These are phyloP conservation scores for Aethes cnicana DNA, from an alignment of 2,888 invertebrate genomes.

Conservation along the genomic window DNA sequence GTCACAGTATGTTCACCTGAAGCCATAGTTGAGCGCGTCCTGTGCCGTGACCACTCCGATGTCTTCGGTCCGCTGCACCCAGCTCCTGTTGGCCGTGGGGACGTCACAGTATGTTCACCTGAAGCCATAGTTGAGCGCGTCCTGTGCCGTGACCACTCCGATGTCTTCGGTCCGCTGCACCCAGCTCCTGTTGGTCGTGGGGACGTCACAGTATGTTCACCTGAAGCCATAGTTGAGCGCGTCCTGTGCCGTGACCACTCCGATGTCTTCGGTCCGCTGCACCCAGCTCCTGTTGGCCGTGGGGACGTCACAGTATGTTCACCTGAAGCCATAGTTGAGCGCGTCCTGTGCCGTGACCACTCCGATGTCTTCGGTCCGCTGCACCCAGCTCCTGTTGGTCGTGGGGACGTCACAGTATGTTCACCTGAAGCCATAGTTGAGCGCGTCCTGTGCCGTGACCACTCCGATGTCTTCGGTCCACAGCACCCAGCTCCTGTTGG, in stretches of 20 bases:
- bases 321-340: constrained; percentile 96
- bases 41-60: constrained; percentile 95
- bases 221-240: constrained; percentile 98
- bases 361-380: constrained; percentile 95
- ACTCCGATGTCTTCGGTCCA: constrained; percentile 95
- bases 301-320: too few relatives aligned
- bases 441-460: constrained; percentile 95
- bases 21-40: constrained; percentile 97
- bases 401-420: too few relatives aligned
- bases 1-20: too few relatives aligned
- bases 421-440: constrained; percentile 98
- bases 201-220: too few relatives aligned
- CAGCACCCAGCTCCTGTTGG: constrained; percentile 94
- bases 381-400: constrained; percentile 95
- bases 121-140: constrained; percentile 98
- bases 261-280: constrained; percentile 94
- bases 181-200: constrained; percentile 96
- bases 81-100: too few relatives aligned
- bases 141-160: constrained; percentile 94
- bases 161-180: constrained; percentile 94
- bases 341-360: constrained; percentile 96
- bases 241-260: constrained; percentile 94
- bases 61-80: constrained; percentile 95
- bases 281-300: constrained; percentile 96
- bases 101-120: too few relatives aligned